Base-by-base conservation (phyloP, 2,888 invertebrate species). In the Siphonodentalium dalli region DNA sequence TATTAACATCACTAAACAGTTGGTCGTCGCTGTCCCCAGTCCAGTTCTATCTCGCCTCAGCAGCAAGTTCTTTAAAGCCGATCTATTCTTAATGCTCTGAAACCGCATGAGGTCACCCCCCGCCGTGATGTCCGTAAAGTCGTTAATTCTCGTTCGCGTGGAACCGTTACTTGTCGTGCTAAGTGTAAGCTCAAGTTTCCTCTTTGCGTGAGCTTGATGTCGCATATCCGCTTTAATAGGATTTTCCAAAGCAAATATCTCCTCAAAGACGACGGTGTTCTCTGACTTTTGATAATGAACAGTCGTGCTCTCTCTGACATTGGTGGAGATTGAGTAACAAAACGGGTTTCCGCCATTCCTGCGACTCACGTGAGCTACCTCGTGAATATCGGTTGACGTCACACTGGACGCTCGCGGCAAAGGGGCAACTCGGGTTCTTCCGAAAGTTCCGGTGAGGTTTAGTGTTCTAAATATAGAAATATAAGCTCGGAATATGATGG, bases 51-150 rank as follows among this genome's bases (percentile, higher is more conserved):
- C 78, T 31, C 73, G 43, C 24, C 66, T 49, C 23, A 74, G 51
- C 8, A 66, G 68, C 53, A 74, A 71, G 44, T 67, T 69, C 37
- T 61, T 54, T 20, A 73, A 37, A 18, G 71, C 70, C 20, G 66
- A 68, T 13, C 50, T 66, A 41, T 69, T 71, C 41, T 69, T 73
- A 23, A 69, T 49, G 28, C 45, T 67, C 63, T 76, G 72, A 33
- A 71, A 65, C 27, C 76, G 58, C 23, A 71, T 64, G 13, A 77
- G 52, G 39, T 77, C 74, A 1, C 68, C 77, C 5, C 69, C 63
- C 1, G 71, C 66, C 3, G 76, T 72, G 26, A 78, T 78, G 46
- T 78, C 78, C 0, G 73, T 72, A 54, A 78, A 78, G 9, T 73
- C 74, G 0, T 61, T 58, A 11, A 43, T 29, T 42, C 53, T 65